Base-by-base conservation (phyloP, 2,888 invertebrate genomes). In the Apamea sordens region DNA sequence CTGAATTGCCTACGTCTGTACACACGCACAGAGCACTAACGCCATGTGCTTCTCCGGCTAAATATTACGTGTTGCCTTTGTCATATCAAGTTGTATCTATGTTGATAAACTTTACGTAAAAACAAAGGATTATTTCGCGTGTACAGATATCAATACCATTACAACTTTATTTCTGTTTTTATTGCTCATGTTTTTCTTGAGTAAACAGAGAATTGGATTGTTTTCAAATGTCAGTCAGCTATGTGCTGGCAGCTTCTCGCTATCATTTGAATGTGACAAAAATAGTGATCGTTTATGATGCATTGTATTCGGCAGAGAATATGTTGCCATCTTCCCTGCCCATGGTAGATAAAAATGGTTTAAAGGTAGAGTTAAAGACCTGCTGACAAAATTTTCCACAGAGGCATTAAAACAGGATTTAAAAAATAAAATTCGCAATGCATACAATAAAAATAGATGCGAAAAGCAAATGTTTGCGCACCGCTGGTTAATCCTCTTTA, bases 91-190 rank as follows among this genome's bases (percentile, higher is more conserved):
- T 73, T 79, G 75, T 90, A 86, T 88, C 84, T 82, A 53, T 61
- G 67, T 68, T 53, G 85, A 89, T 86, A 87, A 86, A 80, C 79
- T 81, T 89, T 77, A 90, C 88, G 85, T 87, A 79, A 80, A 87
- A 79, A 82, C 86, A 83, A 82, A 73, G 77, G 82, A 80, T 87
- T 89, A 84, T 73, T 69, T 73, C 61, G 74, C 61, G 47, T 80
- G 78, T 77, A 63, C 21, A 80, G 86, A 84, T 85, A 86, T 64
- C 72, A 74, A 59, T 79, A 74, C 81, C 77, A 82, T 82, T 88
- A 76, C 72, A 82, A 44, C 44, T 82, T 76, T 77, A 83, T 75
- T 78, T 79, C 32, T 69, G 56, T 72, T 80, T 86, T 73, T 76
- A 84, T 80, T 77, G 44, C 73, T 76, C 10, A 53, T 28, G n/a